Evolutionary conservation across 2,797 vertebrate genomes (phyloP), one percentile per base, ranked within the genome.

Genomic region (Silurus aristotelis): DNA sequence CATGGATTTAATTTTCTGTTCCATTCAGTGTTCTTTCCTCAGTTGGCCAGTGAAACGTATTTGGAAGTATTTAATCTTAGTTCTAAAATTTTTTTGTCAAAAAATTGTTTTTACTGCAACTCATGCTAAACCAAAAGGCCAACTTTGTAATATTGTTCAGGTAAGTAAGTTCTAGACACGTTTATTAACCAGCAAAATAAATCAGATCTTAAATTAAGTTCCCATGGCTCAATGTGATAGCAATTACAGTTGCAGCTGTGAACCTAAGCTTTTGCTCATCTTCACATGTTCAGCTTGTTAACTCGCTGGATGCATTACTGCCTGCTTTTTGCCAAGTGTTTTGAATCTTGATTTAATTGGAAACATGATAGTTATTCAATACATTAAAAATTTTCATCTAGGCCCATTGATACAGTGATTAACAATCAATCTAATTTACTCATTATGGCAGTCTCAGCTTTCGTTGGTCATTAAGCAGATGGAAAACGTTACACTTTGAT

Each of bases 121-220:
- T 91, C 19, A 89, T 89, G 66, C 67, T 75, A 85, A 89, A 86
- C 55, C 60, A 67, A 83, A 79, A 83, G 67, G 80, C 19, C 58
- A 87, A 48, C 55, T 87, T 67, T 83, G 14, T 86, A 83, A 87
- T 6, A 76, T 78, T 84, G 85, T 85, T 73, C 82, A 70, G 64
- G 38, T 63, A 22, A 48, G 43, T 9, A 72, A 82, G 70, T 83
- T 61, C 83, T 84, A 73, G 64, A 20, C 63, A 22, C 10, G 25
- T 55, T 87, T 80, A 77, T 38, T 27, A 20, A 81, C 84, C 83
- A 66, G 55, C 87, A 87, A 90, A 84, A 79, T 6, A 87, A 87
- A 84, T 90, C 80, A 80, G 48, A 75, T 52, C 75, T 88, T 80
- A 89, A 89, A 91, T 84, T 0, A 89, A 89, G 76, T 87, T 88